Evolutionary conservation across 2,888 invertebrate genomes (phyloP).

Genomic region (Callosobruchus maculatus): DNA sequence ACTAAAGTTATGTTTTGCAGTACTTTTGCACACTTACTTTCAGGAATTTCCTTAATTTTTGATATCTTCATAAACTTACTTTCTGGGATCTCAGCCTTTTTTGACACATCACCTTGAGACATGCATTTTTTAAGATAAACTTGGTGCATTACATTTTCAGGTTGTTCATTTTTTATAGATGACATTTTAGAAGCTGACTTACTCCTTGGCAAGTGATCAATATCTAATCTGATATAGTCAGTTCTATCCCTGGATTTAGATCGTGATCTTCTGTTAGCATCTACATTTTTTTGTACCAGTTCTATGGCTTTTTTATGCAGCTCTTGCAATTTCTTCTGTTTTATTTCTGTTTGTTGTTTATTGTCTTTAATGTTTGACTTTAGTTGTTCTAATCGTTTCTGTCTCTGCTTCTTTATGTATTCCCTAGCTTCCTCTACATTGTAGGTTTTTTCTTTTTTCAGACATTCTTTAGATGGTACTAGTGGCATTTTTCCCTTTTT

Average conservation of each 20-base stretch:
- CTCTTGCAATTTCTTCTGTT: conserved; percentile 50
- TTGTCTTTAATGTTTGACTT: conserved; percentile 37
- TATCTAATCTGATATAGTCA: conserved; percentile 16
- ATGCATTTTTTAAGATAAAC: neutral
- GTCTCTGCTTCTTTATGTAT: conserved; percentile 56
- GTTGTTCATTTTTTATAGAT: neutral
- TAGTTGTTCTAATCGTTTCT: conserved; percentile 47
- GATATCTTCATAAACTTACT: neutral
- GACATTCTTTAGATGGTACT: conserved; percentile 12
- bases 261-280: conserved; percentile 35
- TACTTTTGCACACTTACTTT: neutral
- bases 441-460: conserved; percentile 41
- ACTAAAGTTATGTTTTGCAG: neutral
- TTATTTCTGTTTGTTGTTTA: conserved; percentile 37
- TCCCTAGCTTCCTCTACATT: conserved; percentile 53
- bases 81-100: neutral
- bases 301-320: conserved; percentile 48
- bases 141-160: neutral
- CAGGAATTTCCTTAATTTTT: neutral
- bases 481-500: conserved; percentile 6
- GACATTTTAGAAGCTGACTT: conserved; percentile 6
- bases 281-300: conserved; percentile 48
- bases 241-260: conserved; percentile 31
- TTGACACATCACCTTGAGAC: neutral
- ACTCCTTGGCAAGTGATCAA: conserved; percentile 2